Conservation (phyloP, 2,797 vertebrate species). For the Menidia menidia region DNA sequence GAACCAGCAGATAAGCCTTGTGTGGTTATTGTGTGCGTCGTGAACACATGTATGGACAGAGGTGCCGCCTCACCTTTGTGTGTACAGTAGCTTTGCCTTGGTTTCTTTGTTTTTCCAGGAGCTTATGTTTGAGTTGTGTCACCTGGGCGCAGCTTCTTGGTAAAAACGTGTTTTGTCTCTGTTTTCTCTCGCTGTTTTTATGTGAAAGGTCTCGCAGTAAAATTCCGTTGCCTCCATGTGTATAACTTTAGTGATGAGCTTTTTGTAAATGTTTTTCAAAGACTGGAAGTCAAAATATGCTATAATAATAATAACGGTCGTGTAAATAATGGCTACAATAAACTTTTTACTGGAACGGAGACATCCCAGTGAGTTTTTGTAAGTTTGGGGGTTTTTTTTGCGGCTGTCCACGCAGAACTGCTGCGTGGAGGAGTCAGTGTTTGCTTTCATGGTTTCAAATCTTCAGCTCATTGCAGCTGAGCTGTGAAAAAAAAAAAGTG, state of each 20-base stretch:
- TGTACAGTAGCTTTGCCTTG: constrained; percentile 91
- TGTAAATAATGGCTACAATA: constrained; percentile 80
- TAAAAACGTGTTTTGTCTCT: constrained; percentile 83
- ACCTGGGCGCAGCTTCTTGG: constrained; percentile 80
- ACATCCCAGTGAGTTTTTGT: constrained; percentile 45
- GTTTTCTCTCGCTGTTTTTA: constrained; percentile 73
- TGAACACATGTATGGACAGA: constrained; percentile 90
- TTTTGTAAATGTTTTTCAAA: constrained; percentile 89
- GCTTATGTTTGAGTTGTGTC: constrained; percentile 87
- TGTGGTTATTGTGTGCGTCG: constrained; percentile 89
- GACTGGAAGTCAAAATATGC: constrained; percentile 93
- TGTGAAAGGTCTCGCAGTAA: constrained; percentile 80
- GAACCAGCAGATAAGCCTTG: constrained; percentile 68
- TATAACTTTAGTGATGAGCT: constrained; percentile 89
- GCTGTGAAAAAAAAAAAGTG: constrained; percentile 6
- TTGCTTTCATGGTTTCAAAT: constrained; percentile 7
- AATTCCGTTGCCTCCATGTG: constrained; percentile 85
- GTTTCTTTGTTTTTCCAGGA: constrained; percentile 82
- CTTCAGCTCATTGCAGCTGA: not conserved
- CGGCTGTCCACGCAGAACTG: not conserved
- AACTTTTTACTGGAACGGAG: constrained; percentile 96
- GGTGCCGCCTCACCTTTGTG: constrained; percentile 85
- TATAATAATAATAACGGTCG: constrained; percentile 55
- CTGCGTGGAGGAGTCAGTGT: not conserved
- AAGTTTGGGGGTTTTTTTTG: not conserved